These are phyloP conservation scores for Apomyelois bistriatella DNA, from an alignment of 2,888 invertebrate species.

Conservation along the genomic window DNA sequence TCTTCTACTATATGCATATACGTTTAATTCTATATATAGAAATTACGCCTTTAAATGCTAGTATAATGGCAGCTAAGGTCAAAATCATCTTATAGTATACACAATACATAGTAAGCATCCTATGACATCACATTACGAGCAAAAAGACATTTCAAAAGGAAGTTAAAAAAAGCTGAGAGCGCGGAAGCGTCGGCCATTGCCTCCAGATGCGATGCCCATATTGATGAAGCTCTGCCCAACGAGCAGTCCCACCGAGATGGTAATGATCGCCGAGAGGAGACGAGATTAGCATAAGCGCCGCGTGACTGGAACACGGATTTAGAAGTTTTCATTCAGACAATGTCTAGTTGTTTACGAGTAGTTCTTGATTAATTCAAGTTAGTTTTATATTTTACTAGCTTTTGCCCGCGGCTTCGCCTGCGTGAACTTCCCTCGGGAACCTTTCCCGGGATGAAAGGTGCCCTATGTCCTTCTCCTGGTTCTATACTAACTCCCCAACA, in stretches of 20 bases:
- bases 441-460: no score
- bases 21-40: no score
- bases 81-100: background rate
- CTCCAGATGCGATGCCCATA: slow-evolving; percentile 52
- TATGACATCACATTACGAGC: slow-evolving; percentile 1
- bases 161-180: slow-evolving; percentile 50
- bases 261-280: slow-evolving; percentile 37
- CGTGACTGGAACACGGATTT: slow-evolving; percentile 10
- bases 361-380: background rate
- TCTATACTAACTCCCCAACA: no score
- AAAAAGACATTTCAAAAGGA: slow-evolving; percentile 34
- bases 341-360: background rate
- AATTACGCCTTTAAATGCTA: no score
- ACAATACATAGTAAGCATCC: background rate
- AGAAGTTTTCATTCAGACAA: background rate
- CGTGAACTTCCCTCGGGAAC: no score
- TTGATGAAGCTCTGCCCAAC: slow-evolving; percentile 41
- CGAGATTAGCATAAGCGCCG: slow-evolving; percentile 13
- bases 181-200: slow-evolving; percentile 66
- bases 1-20: no score
- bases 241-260: slow-evolving; percentile 38
- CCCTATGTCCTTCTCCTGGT: no score
- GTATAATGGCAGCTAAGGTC: background rate
- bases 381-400: no score
- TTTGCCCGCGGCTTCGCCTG: no score